These are phyloP conservation scores for Drosophila suzukii DNA, from an alignment of 1,140 invertebrate genomes.

Conservation along the genomic window DNA sequence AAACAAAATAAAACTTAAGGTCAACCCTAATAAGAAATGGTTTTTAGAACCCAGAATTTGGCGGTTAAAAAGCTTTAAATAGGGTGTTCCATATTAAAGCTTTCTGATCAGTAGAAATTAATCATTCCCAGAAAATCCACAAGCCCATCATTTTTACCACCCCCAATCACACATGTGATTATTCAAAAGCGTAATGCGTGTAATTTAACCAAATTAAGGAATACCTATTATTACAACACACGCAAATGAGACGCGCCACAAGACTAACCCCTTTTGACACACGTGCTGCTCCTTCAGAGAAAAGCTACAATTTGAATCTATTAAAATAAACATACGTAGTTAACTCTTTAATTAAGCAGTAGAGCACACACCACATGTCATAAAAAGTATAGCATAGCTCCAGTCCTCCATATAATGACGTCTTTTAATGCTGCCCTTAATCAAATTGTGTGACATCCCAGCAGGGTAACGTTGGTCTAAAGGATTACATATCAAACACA, in stretches of 20 bases:
- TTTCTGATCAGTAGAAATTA: neutral
- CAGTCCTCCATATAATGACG: conserved; percentile 1
- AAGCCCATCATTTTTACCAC: neutral
- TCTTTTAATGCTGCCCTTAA: conserved; percentile 49
- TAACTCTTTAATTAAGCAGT: conserved; percentile 62
- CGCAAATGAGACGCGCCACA: conserved; percentile 49
- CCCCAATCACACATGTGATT: conserved; percentile 46
- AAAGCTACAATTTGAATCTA: conserved; percentile 62
- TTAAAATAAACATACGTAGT: conserved; percentile 28
- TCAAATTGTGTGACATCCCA: conserved; percentile 44
- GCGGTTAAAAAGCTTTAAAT: conserved; percentile 1
- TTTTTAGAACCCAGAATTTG: neutral
- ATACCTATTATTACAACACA: conserved; percentile 55
- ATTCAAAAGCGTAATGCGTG: conserved; percentile 43
- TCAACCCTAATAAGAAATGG: too few relatives aligned
- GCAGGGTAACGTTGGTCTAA: neutral
- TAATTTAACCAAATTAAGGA: conserved; percentile 12
- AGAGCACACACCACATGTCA: conserved; percentile 20
- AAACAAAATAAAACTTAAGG: neutral
- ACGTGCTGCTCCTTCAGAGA: neutral
- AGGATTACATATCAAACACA: conserved; percentile 24
- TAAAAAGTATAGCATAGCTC: neutral
- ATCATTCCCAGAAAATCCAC: neutral
- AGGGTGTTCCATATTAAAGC: conserved; percentile 11
- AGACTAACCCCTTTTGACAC: conserved; percentile 58